A percentile compares a stretch with the other conserved stretches of the same genome.
phyloP scores from a whole-genome alignment of 2,113 vertebrate genomes.

The Halichoerus grypus region DNA sequence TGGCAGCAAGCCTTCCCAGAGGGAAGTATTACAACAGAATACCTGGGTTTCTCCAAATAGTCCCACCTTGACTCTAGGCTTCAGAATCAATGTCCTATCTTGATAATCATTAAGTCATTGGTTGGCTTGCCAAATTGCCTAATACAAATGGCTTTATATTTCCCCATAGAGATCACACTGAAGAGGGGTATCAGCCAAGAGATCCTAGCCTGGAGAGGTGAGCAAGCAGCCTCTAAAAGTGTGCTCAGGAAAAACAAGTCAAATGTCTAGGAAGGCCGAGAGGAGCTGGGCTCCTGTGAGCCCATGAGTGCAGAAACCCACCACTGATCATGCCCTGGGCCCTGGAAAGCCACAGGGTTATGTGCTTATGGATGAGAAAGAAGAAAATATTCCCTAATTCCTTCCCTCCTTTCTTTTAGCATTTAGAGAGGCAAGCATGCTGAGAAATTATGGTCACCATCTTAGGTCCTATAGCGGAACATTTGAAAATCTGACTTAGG shows the following conservation, averaged over 20 bases:
- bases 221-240: not conserved
- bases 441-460: not conserved
- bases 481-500: not conserved
- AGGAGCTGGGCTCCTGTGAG: not conserved
- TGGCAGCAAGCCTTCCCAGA: slow-evolving; percentile 1
- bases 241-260: not conserved
- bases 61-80: not conserved
- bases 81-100: not conserved
- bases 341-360: not conserved
- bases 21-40: slow-evolving; percentile 4
- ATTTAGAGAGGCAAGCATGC: not conserved
- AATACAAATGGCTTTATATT: not conserved
- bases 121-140: not conserved
- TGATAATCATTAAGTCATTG: not conserved
- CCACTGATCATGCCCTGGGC: not conserved
- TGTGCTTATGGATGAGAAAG: not conserved
- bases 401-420: not conserved
- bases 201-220: not conserved
- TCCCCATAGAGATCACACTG: not conserved
- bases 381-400: not conserved
- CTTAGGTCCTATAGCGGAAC: not conserved
- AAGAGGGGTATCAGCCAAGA: not conserved
- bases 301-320: not conserved
- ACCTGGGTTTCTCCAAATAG: not conserved
- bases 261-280: not conserved